phyloP scores from a whole-genome alignment of 1,140 invertebrate species.

The Harpegnathos saltator region DNA sequence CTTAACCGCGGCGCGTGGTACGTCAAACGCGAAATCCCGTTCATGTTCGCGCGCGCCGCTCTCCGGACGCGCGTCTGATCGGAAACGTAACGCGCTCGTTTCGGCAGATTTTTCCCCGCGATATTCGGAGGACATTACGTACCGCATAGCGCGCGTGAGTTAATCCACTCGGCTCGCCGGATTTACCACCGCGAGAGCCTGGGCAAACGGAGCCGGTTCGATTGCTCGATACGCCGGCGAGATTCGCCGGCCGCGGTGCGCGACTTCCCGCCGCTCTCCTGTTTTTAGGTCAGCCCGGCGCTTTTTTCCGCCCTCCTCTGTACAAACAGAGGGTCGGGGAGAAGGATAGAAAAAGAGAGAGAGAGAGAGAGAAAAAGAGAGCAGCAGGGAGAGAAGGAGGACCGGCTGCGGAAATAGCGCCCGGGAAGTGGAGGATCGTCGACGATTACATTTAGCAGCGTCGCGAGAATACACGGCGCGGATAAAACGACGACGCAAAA shows the following conservation, averaged over 20 bases:
- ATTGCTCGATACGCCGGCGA: background rate
- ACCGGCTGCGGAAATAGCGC: background rate
- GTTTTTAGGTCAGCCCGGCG: slow-evolving; percentile 4
- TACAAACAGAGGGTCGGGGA: background rate
- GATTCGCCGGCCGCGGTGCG: background rate
- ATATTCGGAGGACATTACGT: background rate
- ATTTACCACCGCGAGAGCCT: slow-evolving; percentile 6
- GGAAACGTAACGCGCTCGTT: background rate
- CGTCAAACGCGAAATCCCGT: background rate
- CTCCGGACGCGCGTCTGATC: background rate
- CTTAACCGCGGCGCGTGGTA: too few species aligned
- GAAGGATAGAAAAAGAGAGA: background rate
- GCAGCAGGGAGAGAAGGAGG: background rate
- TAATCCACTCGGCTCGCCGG: slow-evolving; percentile 16
- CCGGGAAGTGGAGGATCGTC: background rate
- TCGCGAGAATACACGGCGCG: background rate
- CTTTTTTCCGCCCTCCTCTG: background rate
- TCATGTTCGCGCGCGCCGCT: background rate
- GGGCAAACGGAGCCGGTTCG: background rate
- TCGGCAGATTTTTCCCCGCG: background rate
- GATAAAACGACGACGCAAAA: background rate
- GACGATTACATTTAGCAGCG: slow-evolving; percentile 17
- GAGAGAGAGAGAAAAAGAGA: background rate
- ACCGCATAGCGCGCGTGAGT: background rate
- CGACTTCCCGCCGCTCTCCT: background rate